Conservation (phyloP, 2,113 vertebrate species). For the Vanacampus margaritifer region DNA sequence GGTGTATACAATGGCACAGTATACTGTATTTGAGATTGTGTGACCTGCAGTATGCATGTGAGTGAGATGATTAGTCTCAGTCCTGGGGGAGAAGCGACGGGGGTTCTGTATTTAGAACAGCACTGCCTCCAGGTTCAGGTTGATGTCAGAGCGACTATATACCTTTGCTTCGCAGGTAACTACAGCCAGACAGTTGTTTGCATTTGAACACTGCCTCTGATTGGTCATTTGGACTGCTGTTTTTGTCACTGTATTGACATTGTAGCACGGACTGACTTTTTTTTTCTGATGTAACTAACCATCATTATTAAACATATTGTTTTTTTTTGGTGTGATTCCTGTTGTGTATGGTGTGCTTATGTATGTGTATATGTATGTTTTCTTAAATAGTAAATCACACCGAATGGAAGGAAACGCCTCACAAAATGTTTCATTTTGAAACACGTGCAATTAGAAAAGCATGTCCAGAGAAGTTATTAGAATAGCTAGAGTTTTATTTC, state of each 20-base stretch:
- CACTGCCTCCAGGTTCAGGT: conserved; percentile 35
- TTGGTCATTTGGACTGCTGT: conserved; percentile 22
- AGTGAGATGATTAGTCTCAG: conserved; percentile 14
- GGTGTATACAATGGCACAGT: neutral
- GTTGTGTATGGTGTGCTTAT: conserved; percentile 4
- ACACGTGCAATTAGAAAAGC: neutral
- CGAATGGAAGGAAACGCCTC: neutral
- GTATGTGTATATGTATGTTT: neutral
- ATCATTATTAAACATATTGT: conserved; percentile 12
- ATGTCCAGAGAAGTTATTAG: neutral
- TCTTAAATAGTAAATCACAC: neutral
- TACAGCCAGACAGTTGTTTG: conserved; percentile 43
- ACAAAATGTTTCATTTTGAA: neutral
- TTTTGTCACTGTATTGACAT: conserved; percentile 31
- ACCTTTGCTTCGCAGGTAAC: conserved; percentile 66
- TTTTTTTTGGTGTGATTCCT: neutral
- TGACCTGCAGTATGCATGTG: neutral
- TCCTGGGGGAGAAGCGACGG: neutral
- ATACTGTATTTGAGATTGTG: neutral
- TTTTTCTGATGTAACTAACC: conserved; percentile 28
- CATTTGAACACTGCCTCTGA: conserved; percentile 24
- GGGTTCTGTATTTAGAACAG: conserved; percentile 5
- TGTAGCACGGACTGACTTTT: conserved; percentile 20
- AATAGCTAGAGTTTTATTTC: too few relatives aligned
- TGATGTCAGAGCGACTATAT: conserved; percentile 53